Percentiles rank a stretch among this genome's conserved stretches.
phyloP scores from a whole-genome alignment of 1,140 invertebrate species.

The Nebria ingens region DNA sequence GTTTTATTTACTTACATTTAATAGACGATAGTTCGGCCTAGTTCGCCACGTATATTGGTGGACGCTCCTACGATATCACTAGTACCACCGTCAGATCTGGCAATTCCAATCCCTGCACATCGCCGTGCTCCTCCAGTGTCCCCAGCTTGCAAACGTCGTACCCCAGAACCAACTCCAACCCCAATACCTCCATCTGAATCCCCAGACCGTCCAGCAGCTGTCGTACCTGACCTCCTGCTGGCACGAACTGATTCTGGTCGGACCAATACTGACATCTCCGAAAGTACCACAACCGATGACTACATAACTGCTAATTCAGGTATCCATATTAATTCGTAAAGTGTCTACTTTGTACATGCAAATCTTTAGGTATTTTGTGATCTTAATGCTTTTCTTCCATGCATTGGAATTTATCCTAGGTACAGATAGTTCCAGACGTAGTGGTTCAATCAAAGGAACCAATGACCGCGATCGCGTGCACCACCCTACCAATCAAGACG shows the following conservation, averaged over 20 bases:
- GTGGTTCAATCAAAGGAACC: conserved; percentile 23
- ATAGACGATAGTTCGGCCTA: neutral
- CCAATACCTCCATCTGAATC: conserved; percentile 19
- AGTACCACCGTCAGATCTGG: neutral
- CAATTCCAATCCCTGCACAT: too few relatives aligned
- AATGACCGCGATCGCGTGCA: neutral
- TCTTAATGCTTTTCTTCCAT: too few relatives aligned
- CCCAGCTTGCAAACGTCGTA: conserved; percentile 24
- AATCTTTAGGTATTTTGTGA: too few relatives aligned
- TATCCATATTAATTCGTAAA: too few relatives aligned
- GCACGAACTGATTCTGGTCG: conserved; percentile 59
- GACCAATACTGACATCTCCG: conserved; percentile 67
- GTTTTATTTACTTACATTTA: too few relatives aligned
- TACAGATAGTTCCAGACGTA: conserved; percentile 43
- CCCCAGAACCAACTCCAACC: conserved; percentile 20
- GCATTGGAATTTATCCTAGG: too few relatives aligned
- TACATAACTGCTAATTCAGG: conserved; percentile 80
- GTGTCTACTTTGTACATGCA: conserved; percentile 48
- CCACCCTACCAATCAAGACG: conserved; percentile 33
- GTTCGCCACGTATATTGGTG: conserved; percentile 29
- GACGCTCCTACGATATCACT: conserved; percentile 32
- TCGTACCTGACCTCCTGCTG: conserved; percentile 34
- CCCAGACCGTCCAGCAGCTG: conserved; percentile 22
- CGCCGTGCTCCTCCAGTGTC: conserved; percentile 21
- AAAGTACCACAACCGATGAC: conserved; percentile 77